Base-by-base conservation (phyloP, 2,888 invertebrate species). In the Orchesellides sinensis region DNA sequence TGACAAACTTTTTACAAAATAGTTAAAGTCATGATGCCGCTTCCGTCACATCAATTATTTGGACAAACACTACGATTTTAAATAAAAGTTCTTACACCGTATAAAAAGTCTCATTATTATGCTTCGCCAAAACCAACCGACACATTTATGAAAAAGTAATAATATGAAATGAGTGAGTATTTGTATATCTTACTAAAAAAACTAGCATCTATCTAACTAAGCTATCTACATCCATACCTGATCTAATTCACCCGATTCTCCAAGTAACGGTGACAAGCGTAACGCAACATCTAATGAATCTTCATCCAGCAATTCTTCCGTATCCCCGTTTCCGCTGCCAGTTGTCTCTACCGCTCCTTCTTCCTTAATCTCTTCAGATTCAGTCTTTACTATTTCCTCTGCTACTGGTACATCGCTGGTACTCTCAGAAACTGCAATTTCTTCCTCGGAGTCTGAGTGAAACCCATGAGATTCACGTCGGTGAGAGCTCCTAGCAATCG, bases 381-480 rank as follows among this genome's bases (percentile, higher is more conserved):
- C 49, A 29, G 25, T 52, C 52, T 65, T 49, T 0, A 56, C 19
- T 0, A n/a, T 59, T 45, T 56, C 77, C 17, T 1, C 23, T 12
- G 6, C 5, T 6, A 21, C 52, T 0, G 4, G 3, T 3, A 14
- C 14, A 59, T 61, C 29, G 35, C 35, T 8, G 35, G 6, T 35
- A 19, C 19, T 52, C 10, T 19, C 52, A 17, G 8, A 52, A 10
- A 10, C 17, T 2, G 52, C n/a, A 19, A 19, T 10, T n/a, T 84
- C 84, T 21, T 84, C 84, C 10, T 84, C 84, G 5, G 81, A 81
- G 32, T 84, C 84, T 0, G 81, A 82, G 54, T 84, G 84, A 65
- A 84, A 82, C 40, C 84, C 84, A 52, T 78, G 68, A 0, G 82
- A 82, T 8, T 81, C 78, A 6, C 75, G 35, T 10, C 75, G 17